Base-by-base conservation (phyloP, 2,888 invertebrate genomes). In the Blastobasis adustella region DNA sequence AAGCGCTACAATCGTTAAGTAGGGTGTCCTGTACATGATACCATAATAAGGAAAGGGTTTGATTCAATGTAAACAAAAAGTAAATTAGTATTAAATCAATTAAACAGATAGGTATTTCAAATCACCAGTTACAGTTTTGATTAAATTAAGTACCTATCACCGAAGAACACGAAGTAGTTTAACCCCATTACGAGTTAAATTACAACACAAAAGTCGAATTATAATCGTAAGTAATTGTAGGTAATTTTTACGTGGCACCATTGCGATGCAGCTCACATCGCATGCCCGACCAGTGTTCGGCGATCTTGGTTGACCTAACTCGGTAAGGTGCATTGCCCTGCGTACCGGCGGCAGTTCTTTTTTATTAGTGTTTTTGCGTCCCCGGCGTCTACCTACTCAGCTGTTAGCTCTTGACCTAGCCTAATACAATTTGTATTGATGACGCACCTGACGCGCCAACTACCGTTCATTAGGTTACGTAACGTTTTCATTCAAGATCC, bases 401-500 rank as follows among this genome's bases (percentile, higher is more conserved):
- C 70, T 73, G 77, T 86, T 83, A 85, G 78, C 76, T 65, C 86
- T 74, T 84, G 88, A 88, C 88, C 88, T 88, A 83, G 80, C 77
- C 76, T 82, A 88, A 84, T 79, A 71, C 70, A 69, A 78, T 79
- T 74, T 77, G 73, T 71, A 68, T 84, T 86, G 71, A 65, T 64
- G 68, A 56, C 61, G 52, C 54, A 50, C 51, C 23, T 23, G 23
- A 23, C 41, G 40, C 44, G 10, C 10, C 44, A 44, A n/a, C n/a
- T 10, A 10, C 36, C 45, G 8, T 10, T 45, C 45, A 45, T 36
- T 45, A 45, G 23, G 3, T 23, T 23, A 23, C 23, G 23, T 23
- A 23, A 23, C 23, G 23, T 23, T 23, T 23, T 23, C 23, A 23
- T 3, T 23, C 23, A 23, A 23, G 23, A 2, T 23, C 23, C 23